Base-by-base conservation (phyloP, 2,888 invertebrate species). In the Harpagoxenus sublaevis region DNA sequence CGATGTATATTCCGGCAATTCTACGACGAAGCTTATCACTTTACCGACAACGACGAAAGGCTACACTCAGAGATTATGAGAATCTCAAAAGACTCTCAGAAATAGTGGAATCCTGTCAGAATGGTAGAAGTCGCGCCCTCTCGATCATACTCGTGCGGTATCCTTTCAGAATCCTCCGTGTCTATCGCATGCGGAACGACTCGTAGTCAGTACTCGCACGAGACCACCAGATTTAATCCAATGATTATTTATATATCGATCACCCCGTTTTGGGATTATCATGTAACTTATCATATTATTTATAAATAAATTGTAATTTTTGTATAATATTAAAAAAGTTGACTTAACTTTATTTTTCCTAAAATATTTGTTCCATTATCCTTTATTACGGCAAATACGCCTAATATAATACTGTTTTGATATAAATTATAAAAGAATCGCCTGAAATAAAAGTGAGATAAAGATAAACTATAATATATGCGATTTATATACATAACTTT, bases 241-340 rank as follows among this genome's bases (percentile, higher is more conserved):
- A 89, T 91, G 89, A 92, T 91, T 92, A 92, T 92, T 92, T 92
- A 92, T 92, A 89, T 87, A 86, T 77, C 84, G 75, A 88, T 85
- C 85, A 81, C 77, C 65, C 35, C 15, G 35, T 48, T 62, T 71
- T 62, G 84, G 87, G 88, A 84, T 82, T 66, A 87, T 89, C 87
- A 88, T 91, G 91, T 92, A 92, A 91, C 90, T 92, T 92, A 92
- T 89, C 85, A 75, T 74, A 87, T 86, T 92, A 92, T 92, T 92
- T 92, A 92, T 92, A 90, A 92, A 92, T 92, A 92, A 92, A 92
- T 90, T 83, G 77, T 92, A 89, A 91, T 92, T 92, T 75, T 92
- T 92, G 87, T 92, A 91, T 55, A 84, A 90, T 55, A 73, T 68
- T 31, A 57, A 35, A 57, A 45, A 57, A 45, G 15, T 12, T 28